Base-by-base conservation (phyloP, 1,140 invertebrate genomes). In the Penaeus vannamei region DNA sequence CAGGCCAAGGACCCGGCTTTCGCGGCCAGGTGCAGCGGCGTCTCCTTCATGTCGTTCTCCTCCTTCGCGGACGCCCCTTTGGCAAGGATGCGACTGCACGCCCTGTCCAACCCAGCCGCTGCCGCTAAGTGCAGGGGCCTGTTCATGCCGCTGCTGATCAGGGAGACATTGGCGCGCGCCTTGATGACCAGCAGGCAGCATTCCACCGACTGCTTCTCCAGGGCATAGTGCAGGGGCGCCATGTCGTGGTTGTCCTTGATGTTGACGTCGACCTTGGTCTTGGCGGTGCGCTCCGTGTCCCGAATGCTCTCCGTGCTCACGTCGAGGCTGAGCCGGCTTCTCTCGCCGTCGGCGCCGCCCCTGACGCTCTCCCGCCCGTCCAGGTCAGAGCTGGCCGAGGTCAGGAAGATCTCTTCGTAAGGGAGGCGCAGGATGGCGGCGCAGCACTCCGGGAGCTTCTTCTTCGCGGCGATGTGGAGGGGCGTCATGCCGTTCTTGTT, bases 191-290 rank as follows among this genome's bases (percentile, higher is more conserved):
- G 72, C 17, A 32, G 29, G 26, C 23, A 76, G 42, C 72, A 76
- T 14, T 76, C 72, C n/a, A 32, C 72, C 42, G 72, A 76, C 19
- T 26, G 19, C 20, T 76, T 76, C 72, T 32, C 42, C 42, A 76
- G 42, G 19, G 72, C 72, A 76, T 76, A 76, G 22, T 76, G 72
- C 14, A 76, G 72, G n/a, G 72, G 72, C 23, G 72, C 42, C 72
- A 29, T 76, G 26, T 36, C 72, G 29, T 76, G 8, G 14, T 76
- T 76, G 42, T 76, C 72, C 20, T 76, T 76, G 8, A 32, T 26
- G 72, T 76, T 76, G 23, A 32, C 72, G 14, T 76, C 72, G 19
- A 10, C 19, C 22, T 5, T 20, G 12, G 22, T 26, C 19, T 76
- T 23, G 20, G 23, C 0, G 10, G 29, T 20, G 42, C 42, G 29